phyloP scores from a whole-genome alignment of 37 sponge, comb jelly and placozoan species.

The Spongilla lacustris region DNA sequence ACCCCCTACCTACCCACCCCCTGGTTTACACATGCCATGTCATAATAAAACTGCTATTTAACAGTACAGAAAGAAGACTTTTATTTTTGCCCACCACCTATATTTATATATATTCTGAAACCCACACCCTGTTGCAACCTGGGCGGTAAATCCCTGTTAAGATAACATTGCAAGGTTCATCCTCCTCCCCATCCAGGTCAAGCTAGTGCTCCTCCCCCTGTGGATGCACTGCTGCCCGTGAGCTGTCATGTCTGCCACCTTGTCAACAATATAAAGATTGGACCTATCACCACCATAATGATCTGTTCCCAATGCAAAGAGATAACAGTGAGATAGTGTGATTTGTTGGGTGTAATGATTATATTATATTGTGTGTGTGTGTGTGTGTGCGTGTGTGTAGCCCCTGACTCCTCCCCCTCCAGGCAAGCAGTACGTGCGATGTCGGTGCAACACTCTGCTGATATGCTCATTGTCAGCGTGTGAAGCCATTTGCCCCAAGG shows the following conservation, averaged over 20 bases:
- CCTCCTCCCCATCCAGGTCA: not conserved
- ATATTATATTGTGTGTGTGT: not conserved
- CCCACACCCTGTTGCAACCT: too few species aligned
- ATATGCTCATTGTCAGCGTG: constrained; percentile 81
- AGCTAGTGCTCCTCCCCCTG: not conserved
- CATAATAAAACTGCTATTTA: too few species aligned
- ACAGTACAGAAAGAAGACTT: too few species aligned
- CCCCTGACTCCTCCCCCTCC: constrained; percentile 86
- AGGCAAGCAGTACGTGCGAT: constrained; percentile 93
- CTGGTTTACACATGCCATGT: too few species aligned
- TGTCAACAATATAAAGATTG: not conserved
- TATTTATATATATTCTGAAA: too few species aligned
- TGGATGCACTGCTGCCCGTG: not conserved
- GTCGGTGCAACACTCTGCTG: constrained; percentile 93
- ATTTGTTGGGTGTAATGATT: not conserved
- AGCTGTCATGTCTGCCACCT: not conserved
- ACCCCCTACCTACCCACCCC: too few species aligned
- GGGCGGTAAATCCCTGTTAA: too few species aligned
- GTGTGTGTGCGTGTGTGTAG: constrained; percentile 68
- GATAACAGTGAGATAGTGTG: constrained; percentile 57
- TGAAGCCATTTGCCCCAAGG: constrained; percentile 84
- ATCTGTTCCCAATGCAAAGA: constrained; percentile 84
- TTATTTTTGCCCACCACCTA: too few species aligned
- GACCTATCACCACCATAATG: constrained; percentile 53
- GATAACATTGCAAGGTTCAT: too few species aligned